Evolutionary conservation across 2,797 vertebrate genomes (phyloP).

Genomic region (Myoxocephalus aenaeus): DNA sequence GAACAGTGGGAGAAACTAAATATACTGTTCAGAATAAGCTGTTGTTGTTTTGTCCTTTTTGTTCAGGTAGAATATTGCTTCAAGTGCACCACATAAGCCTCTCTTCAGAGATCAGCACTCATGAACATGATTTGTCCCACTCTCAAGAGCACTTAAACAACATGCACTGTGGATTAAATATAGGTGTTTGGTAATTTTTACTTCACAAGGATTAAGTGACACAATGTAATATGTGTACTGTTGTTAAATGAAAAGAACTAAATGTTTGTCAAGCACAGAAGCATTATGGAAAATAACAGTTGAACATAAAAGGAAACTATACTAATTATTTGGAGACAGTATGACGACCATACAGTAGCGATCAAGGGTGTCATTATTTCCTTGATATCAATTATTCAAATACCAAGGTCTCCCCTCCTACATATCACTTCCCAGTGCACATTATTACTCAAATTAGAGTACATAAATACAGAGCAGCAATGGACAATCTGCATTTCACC

Average conservation of each 20-base stretch:
- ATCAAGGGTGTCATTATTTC: background rate
- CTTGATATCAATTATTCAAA: background rate
- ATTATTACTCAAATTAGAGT: background rate
- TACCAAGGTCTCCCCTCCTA: background rate
- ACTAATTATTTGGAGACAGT: background rate
- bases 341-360: background rate
- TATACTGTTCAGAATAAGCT: background rate
- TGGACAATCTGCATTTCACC: background rate
- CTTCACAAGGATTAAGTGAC: background rate
- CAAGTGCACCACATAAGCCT: background rate
- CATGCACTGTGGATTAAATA: background rate
- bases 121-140: background rate
- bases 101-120: slow-evolving; percentile 2
- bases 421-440: background rate
- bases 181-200: background rate
- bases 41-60: background rate
- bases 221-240: background rate
- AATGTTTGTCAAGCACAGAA: background rate
- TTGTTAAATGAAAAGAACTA: background rate
- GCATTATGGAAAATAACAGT: background rate
- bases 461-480: background rate
- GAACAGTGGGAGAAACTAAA: background rate
- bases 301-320: background rate
- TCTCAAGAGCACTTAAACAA: slow-evolving; percentile 6
- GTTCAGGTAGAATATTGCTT: background rate